Evolutionary conservation across 2,797 vertebrate genomes (phyloP), one percentile per base, ranked within the genome.

Genomic region (Gambusia yucatana): DNA sequence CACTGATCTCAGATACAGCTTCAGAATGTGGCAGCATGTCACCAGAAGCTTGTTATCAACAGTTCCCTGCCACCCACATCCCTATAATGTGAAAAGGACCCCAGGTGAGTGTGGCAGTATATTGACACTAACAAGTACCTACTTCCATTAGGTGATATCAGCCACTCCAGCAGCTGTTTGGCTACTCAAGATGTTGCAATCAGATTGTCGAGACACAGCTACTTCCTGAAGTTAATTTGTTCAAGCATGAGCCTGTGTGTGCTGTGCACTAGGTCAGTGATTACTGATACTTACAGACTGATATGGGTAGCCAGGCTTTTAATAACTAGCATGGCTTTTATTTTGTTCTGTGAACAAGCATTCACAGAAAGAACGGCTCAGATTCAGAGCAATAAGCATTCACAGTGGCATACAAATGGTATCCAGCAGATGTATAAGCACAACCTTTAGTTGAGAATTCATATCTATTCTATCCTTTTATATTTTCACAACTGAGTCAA

Each of bases 111-210:
- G 82, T 88, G 90, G 88, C 88, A 89, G 87, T 86, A 81, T 82
- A 91, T 89, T 89, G 92, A 92, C 90, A 87, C 87, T 80, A 89
- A 88, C 89, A 89, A 91, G 85, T 55, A 72, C 87, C 90, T 81
- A 82, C 92, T 91, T 93, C 90, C 87, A 94, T 95, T 93, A 93
- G 90, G 82, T 92, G 88, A 91, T 94, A 93, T 82, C 90, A 92
- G 84, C 82, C 79, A 82, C 88, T 93, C 57, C 71, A 89, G 86
- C 52, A 79, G 84, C 82, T 88, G 87, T 86, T 81, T 81, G 83
- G 87, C 80, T 76, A 88, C 84, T 86, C 79, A 84, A 89, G 82
- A 84, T 79, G 79, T 79, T 77, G 86, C 81, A 57, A 94, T 94
- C 92, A 91, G 93, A 93, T 92, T 86, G 84, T 59, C 69, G 86